Conservation (phyloP, 1,140 invertebrate species). For the Pinna nobilis region DNA sequence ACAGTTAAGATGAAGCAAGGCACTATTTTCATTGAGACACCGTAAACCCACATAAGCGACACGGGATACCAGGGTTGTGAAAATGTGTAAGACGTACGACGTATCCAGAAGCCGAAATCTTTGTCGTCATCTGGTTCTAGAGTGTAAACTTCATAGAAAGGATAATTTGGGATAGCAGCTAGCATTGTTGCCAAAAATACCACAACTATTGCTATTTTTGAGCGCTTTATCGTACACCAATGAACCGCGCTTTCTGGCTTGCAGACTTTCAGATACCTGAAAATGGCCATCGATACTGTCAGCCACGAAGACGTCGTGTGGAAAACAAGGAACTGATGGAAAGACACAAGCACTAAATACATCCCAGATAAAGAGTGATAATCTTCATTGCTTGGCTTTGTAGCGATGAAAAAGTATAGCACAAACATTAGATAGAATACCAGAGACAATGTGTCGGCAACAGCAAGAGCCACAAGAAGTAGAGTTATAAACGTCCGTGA, state of each 20-base stretch:
- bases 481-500: neutral
- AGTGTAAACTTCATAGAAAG: conserved; percentile 14
- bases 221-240: neutral
- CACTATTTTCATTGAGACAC: conserved; percentile 8
- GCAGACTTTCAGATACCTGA: conserved; percentile 7
- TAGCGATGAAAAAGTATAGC: conserved; percentile 6
- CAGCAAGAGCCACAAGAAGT: neutral
- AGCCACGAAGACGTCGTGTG: conserved; percentile 6
- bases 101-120: neutral
- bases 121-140: neutral
- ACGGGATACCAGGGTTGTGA: conserved; percentile 1
- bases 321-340: conserved; percentile 18
- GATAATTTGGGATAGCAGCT: neutral
- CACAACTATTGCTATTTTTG: neutral
- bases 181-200: neutral
- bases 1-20: neutral
- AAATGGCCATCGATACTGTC: conserved; percentile 4
- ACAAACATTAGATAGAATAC: conserved; percentile 1
- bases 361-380: neutral
- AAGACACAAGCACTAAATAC: conserved; percentile 8
- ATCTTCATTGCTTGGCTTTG: neutral
- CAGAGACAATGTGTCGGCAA: neutral
- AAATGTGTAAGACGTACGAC: neutral
- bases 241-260: neutral
- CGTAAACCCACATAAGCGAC: conserved; percentile 10